Evolutionary conservation across 2,113 vertebrate genomes (phyloP).

Genomic region (Lathamus discolor): DNA sequence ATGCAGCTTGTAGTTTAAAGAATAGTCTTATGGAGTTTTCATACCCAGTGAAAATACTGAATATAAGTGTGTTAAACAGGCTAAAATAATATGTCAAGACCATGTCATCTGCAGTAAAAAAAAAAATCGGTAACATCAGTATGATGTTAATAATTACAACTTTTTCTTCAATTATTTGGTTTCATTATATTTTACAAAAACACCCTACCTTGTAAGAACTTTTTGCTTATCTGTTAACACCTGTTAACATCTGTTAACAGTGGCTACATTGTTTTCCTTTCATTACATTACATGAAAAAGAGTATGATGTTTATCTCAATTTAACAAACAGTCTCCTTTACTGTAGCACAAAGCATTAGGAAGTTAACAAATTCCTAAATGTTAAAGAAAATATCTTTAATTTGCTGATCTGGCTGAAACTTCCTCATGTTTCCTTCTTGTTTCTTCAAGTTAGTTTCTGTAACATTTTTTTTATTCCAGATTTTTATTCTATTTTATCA

Average conservation of each 20-base stretch:
- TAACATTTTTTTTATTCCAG: neutral
- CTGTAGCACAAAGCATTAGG: neutral
- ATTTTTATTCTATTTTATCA: neutral
- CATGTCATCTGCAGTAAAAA: neutral
- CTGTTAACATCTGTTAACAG: too few species aligned
- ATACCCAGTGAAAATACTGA: neutral
- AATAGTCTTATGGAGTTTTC: neutral
- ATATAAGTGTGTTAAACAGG: neutral
- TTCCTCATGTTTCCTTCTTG: neutral
- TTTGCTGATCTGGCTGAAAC: neutral
- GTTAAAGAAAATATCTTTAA: neutral
- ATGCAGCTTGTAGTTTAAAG: neutral
- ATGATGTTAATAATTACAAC: neutral
- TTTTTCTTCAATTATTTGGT: neutral
- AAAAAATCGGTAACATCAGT: neutral
- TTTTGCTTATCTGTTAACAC: neutral
- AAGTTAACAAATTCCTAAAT: neutral
- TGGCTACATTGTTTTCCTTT: neutral
- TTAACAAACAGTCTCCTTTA: neutral
- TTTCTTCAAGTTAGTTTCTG: neutral
- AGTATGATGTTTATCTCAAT: neutral
- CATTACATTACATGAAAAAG: neutral
- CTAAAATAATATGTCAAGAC: neutral
- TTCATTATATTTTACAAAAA: neutral
- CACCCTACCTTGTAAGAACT: neutral